Percentiles rank a stretch among this genome's conserved stretches.
phyloP scores from a whole-genome alignment of 2,113 vertebrate genomes.

The Paradisaea rubra region DNA sequence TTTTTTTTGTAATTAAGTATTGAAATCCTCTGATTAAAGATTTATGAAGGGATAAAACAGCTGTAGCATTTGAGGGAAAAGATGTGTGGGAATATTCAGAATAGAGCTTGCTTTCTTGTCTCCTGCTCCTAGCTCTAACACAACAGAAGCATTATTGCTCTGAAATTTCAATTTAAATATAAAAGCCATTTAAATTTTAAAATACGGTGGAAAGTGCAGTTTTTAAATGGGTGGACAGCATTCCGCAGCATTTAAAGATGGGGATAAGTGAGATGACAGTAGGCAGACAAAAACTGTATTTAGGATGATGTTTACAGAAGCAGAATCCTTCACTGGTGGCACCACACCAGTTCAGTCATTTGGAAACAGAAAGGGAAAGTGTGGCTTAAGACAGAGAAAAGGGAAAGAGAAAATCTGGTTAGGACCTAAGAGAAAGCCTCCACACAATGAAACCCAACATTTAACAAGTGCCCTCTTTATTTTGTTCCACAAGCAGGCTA shows the following conservation, averaged over 20 bases:
- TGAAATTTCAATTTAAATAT: neutral
- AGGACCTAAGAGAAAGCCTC: neutral
- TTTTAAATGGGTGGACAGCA: neutral
- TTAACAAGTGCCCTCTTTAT: neutral
- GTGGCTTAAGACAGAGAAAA: neutral
- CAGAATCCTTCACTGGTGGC: neutral
- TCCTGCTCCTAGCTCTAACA: neutral
- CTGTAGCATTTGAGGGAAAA: neutral
- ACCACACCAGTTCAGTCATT: neutral
- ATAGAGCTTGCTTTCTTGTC: neutral
- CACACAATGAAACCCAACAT: neutral
- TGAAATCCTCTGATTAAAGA: constrained; percentile 41
- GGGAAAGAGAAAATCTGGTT: neutral
- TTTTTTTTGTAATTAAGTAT: constrained; percentile 40
- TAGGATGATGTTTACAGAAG: neutral
- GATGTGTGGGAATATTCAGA: constrained; percentile 46
- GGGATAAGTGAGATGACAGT: neutral
- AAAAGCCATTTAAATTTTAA: constrained; percentile 26
- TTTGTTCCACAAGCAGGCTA: neutral
- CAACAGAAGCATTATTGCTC: neutral
- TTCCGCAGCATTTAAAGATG: neutral
- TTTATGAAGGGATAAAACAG: constrained; percentile 27
- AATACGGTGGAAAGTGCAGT: neutral
- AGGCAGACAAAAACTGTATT: neutral
- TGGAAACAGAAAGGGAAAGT: neutral